Base-by-base conservation (phyloP, 2,113 vertebrate genomes). In the Menura novaehollandiae region DNA sequence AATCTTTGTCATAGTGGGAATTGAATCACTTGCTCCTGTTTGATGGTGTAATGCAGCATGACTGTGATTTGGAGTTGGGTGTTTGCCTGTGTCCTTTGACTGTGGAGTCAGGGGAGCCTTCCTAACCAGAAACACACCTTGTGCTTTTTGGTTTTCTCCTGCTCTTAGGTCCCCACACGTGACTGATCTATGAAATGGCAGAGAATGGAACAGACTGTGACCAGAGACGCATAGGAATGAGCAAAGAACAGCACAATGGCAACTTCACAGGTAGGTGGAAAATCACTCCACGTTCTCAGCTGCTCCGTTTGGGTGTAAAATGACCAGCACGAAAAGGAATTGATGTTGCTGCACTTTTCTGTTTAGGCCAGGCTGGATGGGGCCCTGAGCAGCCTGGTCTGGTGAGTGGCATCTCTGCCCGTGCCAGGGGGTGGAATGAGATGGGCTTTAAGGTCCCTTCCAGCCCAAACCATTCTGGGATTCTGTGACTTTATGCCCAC, bases 141-240 rank as follows among this genome's bases (percentile, higher is more conserved):
- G 47, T 16, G 18, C 15, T 96, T 94, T 96, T 93, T 63, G 75
- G 68, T 88, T 63, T 66, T 56, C 5, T 78, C 82, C 24, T 87
- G 63, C 51, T 89, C 2, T 49, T 88, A 98, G 98, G 78, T 97
- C 91, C 96, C 93, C 82, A 85, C 51, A 89, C 76, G 66, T 94
- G 97, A 90, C 47, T 98, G 97, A 97, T 98, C 96, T 96, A 97
- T 97, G 98, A 99, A 97, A 99, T 99, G 99, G 99, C 99, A 98
- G 99, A 99, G 96, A 99, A 99, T 98, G 99, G 98, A 98, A 98
- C 98, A 83, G 98, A 98, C 67, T 99, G 98, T 98, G 99, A 99
- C 90, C 99, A 99, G 98, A 99, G 98, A 97, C 99, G 99, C 78
- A 74, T 97, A 67, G 98, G 98, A 96, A 98, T 98, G 97, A 95